A percentile compares a stretch with the other conserved stretches of the same genome.
Conservation (phyloP, 2,797 vertebrate species). For the Erpetoichthys calabaricus region DNA sequence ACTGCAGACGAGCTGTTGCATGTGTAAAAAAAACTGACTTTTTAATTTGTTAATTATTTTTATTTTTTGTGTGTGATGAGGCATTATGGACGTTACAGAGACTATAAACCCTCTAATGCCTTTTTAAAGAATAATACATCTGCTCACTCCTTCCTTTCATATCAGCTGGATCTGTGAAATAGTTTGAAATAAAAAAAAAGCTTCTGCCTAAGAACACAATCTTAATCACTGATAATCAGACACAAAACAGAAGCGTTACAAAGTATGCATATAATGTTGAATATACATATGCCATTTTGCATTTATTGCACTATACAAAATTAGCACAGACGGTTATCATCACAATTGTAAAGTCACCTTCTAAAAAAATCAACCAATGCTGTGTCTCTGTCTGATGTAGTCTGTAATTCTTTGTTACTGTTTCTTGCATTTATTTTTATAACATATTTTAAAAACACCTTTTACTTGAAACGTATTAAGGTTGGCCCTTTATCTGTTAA, state of each 20-base stretch:
- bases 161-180: conserved; percentile 49
- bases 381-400: conserved; percentile 60
- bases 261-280: conserved; percentile 49
- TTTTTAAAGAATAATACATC: conserved; percentile 39
- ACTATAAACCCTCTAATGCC: conserved; percentile 41
- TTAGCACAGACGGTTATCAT: conserved; percentile 66
- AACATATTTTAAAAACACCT: conserved; percentile 90
- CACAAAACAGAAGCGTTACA: conserved; percentile 44
- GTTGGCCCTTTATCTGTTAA: conserved; percentile 77
- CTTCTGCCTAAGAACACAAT: conserved; percentile 31
- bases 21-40: conserved; percentile 65
- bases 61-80: conserved; percentile 48
- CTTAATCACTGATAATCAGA: conserved; percentile 28
- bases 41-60: conserved; percentile 26
- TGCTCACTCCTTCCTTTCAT: conserved; percentile 44
- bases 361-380: conserved; percentile 47
- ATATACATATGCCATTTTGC: conserved; percentile 54
- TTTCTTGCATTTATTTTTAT: conserved; percentile 97
- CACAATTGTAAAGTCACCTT: conserved; percentile 66
- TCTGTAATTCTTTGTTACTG: conserved; percentile 73
- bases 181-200: conserved; percentile 38
- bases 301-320: conserved; percentile 69
- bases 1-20: conserved; percentile 76
- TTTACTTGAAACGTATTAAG: conserved; percentile 90
- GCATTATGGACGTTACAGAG: conserved; percentile 44